A percentile compares a stretch with the other conserved stretches of the same genome.
Evolutionary conservation across 35 echinoderm and acorn worm species (phyloP).

Genomic region (Strongylocentrotus purpuratus): DNA sequence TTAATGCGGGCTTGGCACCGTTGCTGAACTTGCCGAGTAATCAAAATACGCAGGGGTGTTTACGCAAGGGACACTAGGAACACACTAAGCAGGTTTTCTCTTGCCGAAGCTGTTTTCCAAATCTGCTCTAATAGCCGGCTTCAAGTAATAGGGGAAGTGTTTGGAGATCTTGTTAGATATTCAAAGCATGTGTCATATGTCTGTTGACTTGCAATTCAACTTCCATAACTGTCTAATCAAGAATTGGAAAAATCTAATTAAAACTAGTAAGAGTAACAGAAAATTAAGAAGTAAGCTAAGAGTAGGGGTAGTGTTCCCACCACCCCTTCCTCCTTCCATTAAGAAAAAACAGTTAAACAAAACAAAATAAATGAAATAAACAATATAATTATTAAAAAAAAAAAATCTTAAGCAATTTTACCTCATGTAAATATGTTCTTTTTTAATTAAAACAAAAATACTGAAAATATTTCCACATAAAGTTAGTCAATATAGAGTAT

Average conservation of each 20-base stretch:
- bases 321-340: no score
- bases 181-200: background rate
- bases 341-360: no score
- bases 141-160: conserved; percentile 1
- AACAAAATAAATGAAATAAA: no score
- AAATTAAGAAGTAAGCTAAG: no score
- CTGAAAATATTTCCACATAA: no score
- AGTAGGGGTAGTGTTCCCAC: no score
- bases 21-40: background rate
- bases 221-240: background rate
- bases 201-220: background rate
- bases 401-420: no score
- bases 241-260: background rate
- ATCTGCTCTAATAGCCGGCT: background rate
- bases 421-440: no score
- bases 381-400: no score
- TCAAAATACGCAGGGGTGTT: conserved; percentile 11
- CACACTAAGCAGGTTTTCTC: background rate
- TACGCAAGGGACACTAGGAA: conserved; percentile 7
- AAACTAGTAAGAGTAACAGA: background rate
- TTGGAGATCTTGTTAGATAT: background rate
- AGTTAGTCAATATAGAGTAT: no score
- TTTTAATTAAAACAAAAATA: no score
- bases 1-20: conserved; percentile 27
- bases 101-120: background rate